phyloP scores from a whole-genome alignment of 2,888 invertebrate genomes.

The Cyclophora albipunctata region DNA sequence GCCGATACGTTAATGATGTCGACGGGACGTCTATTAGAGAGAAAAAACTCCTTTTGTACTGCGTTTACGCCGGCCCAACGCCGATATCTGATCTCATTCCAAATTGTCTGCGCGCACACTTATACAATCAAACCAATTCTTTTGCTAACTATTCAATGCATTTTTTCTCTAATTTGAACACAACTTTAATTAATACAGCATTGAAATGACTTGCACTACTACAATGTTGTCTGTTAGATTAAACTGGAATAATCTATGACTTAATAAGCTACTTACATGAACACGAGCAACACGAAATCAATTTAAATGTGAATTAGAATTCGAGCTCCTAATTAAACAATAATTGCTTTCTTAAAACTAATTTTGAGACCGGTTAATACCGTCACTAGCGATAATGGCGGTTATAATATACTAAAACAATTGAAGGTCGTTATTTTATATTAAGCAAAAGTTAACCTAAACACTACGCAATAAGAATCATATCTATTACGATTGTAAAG shows the following conservation, averaged over 20 bases:
- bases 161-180: no score
- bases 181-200: not conserved
- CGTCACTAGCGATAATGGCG: conserved; percentile 19
- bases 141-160: no score
- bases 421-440: conserved; percentile 35
- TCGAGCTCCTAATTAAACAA: not conserved
- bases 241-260: not conserved
- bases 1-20: conserved; percentile 73
- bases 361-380: conserved; percentile 17
- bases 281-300: not conserved
- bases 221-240: not conserved
- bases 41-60: conserved; percentile 58
- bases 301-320: not conserved
- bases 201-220: not conserved
- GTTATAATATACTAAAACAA: conserved; percentile 36
- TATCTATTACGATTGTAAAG: conserved; percentile 17
- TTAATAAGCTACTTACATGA: not conserved
- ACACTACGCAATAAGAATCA: conserved; percentile 22
- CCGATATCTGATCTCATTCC: conserved; percentile 12
- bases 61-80: conserved; percentile 16
- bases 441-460: conserved; percentile 24
- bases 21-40: conserved; percentile 60
- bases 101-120: not conserved
- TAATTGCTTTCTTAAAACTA: conserved; percentile 11
- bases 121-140: no score